Evolutionary conservation across 2,113 vertebrate species (phyloP).

Genomic region (Xenopus borealis): DNA sequence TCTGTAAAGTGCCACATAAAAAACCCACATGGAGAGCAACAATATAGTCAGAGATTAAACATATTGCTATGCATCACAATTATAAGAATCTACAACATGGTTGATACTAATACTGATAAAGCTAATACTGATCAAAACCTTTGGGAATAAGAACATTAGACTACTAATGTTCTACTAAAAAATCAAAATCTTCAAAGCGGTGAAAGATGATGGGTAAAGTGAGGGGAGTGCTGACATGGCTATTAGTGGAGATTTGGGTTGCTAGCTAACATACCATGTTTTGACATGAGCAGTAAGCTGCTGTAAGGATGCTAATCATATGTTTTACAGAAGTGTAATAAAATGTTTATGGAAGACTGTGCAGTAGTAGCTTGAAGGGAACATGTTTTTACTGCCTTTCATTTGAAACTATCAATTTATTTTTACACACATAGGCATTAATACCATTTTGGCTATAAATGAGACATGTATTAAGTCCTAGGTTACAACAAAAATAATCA

Average conservation of each 20-base stretch:
- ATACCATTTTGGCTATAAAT: conserved; percentile 7
- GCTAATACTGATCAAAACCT: conserved; percentile 21
- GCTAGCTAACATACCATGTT: conserved; percentile 35
- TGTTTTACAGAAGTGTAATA: conserved; percentile 15
- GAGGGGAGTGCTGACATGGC: conserved; percentile 28
- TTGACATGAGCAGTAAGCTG: conserved; percentile 21
- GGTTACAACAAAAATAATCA: conserved; percentile 38
- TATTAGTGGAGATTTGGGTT: conserved; percentile 18
- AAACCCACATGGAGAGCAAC: too few species aligned
- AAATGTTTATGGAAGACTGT: conserved; percentile 31
- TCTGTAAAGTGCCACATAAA: too few species aligned
- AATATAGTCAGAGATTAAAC: too few species aligned
- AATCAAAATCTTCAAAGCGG: conserved; percentile 8
- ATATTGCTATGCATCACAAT: too few species aligned
- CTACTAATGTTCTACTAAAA: too few species aligned
- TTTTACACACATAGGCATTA: conserved; percentile 17
- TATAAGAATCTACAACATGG: too few species aligned
- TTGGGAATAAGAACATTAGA: too few species aligned
- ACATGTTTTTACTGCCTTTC: conserved; percentile 17
- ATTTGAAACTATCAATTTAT: conserved; percentile 17
- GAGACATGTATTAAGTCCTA: conserved; percentile 13
- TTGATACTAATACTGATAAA: too few species aligned
- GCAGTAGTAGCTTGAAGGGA: conserved; percentile 13
- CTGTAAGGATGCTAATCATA: conserved; percentile 10
- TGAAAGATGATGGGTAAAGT: conserved; percentile 26